A percentile compares a stretch with the other conserved stretches of the same genome.
Conservation (phyloP, 2,797 vertebrate genomes). For the Gallinago solitaria region DNA sequence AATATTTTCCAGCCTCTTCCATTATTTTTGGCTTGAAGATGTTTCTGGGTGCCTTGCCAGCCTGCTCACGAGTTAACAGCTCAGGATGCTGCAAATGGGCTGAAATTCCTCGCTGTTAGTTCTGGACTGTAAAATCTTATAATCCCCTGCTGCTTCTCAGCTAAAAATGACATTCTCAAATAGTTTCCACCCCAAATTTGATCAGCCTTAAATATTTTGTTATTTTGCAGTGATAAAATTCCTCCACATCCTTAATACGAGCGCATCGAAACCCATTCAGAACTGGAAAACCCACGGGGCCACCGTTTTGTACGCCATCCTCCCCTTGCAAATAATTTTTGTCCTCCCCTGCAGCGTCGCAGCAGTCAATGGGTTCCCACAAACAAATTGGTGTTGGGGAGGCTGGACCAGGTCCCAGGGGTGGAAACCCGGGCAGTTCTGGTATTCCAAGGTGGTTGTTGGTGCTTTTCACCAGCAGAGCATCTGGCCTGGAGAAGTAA, state of each 20-base stretch:
- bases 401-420: not conserved
- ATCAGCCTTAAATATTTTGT: constrained; percentile 28
- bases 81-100: not conserved
- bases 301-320: not conserved
- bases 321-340: not conserved
- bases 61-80: not conserved
- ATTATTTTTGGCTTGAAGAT: not conserved
- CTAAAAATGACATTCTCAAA: constrained; percentile 35
- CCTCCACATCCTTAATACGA: not conserved
- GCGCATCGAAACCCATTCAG: not conserved
- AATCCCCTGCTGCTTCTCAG: constrained; percentile 28
- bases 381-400: not conserved
- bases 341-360: not conserved
- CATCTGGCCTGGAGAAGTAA: not conserved
- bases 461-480: not conserved
- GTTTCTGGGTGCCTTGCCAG: constrained; percentile 32
- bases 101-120: constrained; percentile 58
- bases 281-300: not conserved
- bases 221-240: not conserved
- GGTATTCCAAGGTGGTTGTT: not conserved
- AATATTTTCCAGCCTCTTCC: not conserved
- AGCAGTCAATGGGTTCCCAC: not conserved
- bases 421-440: not conserved
- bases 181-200: constrained; percentile 32
- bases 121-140: constrained; percentile 55